phyloP scores from a whole-genome alignment of 2,797 vertebrate species.

The Phrynocephalus forsythii region DNA sequence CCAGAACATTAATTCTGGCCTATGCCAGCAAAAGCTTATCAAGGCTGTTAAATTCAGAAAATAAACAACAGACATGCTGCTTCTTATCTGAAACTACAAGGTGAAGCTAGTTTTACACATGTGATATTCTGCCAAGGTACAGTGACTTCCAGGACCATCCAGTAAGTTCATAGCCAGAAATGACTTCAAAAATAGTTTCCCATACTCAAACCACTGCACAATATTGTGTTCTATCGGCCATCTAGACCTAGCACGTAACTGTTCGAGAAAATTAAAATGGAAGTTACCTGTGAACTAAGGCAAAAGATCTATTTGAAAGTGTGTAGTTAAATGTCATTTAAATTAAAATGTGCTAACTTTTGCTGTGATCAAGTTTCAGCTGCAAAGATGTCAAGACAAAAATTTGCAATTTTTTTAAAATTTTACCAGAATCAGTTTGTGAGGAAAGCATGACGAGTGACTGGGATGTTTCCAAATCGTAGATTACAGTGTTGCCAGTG shows the following conservation, averaged over 20 bases:
- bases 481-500: constrained; percentile 89
- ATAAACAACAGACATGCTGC: not conserved
- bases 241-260: not conserved
- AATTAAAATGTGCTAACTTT: not conserved
- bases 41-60: not conserved
- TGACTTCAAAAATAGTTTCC: not conserved
- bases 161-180: not conserved
- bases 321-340: not conserved
- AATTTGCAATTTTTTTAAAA: constrained; percentile 25
- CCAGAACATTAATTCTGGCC: not conserved
- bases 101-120: not conserved
- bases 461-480: constrained; percentile 96
- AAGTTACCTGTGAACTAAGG: not conserved
- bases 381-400: not conserved
- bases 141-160: not conserved
- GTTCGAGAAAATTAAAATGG: not conserved
- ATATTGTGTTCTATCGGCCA: not conserved
- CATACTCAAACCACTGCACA: not conserved
- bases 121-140: not conserved
- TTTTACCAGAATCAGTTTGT: constrained; percentile 89
- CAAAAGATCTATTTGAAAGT: not conserved
- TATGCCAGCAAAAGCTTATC: not conserved
- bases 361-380: not conserved
- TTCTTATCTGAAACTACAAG: not conserved
- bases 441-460: constrained; percentile 88